phyloP scores from a whole-genome alignment of 2,797 vertebrate species.

The Emys orbicularis region DNA sequence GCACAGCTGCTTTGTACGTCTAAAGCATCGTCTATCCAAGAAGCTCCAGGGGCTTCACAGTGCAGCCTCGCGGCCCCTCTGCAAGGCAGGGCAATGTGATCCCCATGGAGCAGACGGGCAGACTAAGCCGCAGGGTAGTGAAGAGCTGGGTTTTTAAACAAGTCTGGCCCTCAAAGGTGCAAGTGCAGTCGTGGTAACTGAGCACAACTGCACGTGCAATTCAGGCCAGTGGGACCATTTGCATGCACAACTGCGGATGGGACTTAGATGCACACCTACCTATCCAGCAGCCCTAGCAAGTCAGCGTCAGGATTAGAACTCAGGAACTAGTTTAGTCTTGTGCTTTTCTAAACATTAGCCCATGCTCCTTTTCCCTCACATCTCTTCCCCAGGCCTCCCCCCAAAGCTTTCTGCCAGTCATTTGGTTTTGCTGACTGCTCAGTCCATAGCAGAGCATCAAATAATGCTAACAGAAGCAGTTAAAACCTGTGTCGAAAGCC shows the following conservation, averaged over 20 bases:
- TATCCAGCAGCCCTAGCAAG: not conserved
- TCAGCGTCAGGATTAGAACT: not conserved
- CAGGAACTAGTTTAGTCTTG: not conserved
- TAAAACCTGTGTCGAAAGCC: not conserved
- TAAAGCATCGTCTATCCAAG: not conserved
- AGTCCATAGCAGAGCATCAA: not conserved
- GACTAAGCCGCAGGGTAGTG: no score
- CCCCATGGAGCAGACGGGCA: not conserved
- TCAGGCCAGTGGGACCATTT: not conserved
- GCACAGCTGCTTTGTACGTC: not conserved
- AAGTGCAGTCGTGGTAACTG: not conserved
- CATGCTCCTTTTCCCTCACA: not conserved
- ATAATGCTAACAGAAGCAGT: not conserved
- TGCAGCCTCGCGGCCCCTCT: not conserved
- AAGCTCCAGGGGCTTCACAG: not conserved
- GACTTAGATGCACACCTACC: not conserved
- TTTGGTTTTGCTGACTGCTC: not conserved
- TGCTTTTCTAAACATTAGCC: not conserved
- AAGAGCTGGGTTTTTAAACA: not conserved
- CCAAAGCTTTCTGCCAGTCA: not conserved
- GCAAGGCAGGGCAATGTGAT: not conserved
- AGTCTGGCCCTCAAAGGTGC: not conserved
- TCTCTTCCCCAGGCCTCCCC: no score
- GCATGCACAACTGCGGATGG: not conserved
- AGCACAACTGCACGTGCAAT: not conserved